These are phyloP conservation scores for Temnothorax rugatulus DNA, from an alignment of 2,888 invertebrate species.

Conservation along the genomic window DNA sequence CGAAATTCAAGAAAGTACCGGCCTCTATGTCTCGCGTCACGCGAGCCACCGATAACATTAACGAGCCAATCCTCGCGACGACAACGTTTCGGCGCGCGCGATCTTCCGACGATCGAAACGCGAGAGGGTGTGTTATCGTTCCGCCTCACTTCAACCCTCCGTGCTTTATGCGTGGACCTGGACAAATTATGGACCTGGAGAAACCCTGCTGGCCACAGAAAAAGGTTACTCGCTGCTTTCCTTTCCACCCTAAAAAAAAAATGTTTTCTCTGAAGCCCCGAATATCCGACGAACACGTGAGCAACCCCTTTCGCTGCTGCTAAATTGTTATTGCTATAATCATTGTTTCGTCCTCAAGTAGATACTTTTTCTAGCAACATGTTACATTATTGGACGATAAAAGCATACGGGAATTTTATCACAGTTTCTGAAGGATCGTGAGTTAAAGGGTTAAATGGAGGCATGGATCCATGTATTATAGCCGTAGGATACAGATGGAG, in stretches of 20 bases:
- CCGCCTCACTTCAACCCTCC: slow-evolving; percentile 27
- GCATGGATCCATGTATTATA: not conserved
- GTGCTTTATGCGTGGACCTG: slow-evolving; percentile 38
- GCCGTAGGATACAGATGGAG: not conserved
- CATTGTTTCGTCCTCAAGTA: not conserved
- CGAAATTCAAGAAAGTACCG: slow-evolving; percentile 76
- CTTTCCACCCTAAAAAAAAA: slow-evolving; percentile 4
- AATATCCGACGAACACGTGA: not conserved
- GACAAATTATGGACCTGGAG: slow-evolving; percentile 23
- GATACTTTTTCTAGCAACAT: not conserved
- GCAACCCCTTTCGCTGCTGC: not conserved
- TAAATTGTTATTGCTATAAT: not conserved
- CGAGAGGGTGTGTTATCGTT: slow-evolving; percentile 67
- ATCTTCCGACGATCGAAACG: slow-evolving; percentile 57
- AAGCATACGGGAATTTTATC: not conserved
- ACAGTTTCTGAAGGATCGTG: not conserved
- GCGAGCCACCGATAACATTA: slow-evolving; percentile 81
- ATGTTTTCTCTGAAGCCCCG: not conserved
- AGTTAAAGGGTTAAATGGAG: not conserved
- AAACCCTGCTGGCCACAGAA: not conserved
- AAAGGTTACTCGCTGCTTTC: not conserved
- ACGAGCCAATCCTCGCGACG: slow-evolving; percentile 75
- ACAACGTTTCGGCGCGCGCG: slow-evolving; percentile 35
- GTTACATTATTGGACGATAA: not conserved
- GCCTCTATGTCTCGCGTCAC: slow-evolving; percentile 79